Conservation (phyloP, 1,140 invertebrate genomes). For the Drosophila melanica region DNA sequence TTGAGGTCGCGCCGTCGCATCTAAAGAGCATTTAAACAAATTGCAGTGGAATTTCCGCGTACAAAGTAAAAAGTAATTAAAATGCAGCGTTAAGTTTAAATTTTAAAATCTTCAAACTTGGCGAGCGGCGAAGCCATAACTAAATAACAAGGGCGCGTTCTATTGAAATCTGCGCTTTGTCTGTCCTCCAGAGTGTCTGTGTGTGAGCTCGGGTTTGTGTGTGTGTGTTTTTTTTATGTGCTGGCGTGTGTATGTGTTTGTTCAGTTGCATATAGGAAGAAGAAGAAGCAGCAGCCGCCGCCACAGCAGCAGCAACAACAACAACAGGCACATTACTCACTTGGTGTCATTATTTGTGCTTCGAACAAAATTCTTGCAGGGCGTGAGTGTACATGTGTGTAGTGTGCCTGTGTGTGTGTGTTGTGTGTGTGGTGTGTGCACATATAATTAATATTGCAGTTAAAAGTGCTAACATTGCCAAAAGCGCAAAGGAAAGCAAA, state of each 20-base stretch:
- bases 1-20: constrained; percentile 56
- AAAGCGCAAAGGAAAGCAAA: constrained; percentile 40
- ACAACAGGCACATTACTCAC: constrained; percentile 51
- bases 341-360: constrained; percentile 49
- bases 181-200: constrained; percentile 45
- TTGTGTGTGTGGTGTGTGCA: constrained; percentile 30
- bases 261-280: constrained; percentile 53
- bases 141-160: constrained; percentile 30
- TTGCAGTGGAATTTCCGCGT: constrained; percentile 54
- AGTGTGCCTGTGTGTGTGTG: not conserved
- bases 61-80: constrained; percentile 21
- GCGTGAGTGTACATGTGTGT: constrained; percentile 31
- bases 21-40: constrained; percentile 65
- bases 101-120: constrained; percentile 1
- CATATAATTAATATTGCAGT: constrained; percentile 40
- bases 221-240: constrained; percentile 21
- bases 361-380: constrained; percentile 49
- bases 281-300: constrained; percentile 19
- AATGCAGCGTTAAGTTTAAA: constrained; percentile 9
- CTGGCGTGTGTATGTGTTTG: constrained; percentile 43
- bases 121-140: constrained; percentile 19
- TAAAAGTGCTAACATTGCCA: constrained; percentile 69
- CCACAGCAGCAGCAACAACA: constrained; percentile 19
- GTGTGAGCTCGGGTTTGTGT: constrained; percentile 34
- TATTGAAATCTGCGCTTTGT: constrained; percentile 74